Evolutionary conservation across 2,113 vertebrate species (phyloP), one percentile per base, ranked within the genome.

Genomic region (Caracal caracal): DNA sequence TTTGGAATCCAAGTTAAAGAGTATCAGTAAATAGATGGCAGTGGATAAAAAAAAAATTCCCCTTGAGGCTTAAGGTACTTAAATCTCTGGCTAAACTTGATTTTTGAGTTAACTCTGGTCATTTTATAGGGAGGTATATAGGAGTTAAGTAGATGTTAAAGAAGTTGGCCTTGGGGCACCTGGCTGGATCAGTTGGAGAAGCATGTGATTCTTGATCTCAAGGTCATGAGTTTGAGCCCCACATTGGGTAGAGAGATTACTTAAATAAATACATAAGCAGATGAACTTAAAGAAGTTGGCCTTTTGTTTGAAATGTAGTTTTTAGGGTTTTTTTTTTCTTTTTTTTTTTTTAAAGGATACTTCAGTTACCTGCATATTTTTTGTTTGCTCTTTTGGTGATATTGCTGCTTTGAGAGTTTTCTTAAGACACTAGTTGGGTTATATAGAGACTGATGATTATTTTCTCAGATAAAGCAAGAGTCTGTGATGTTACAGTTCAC

Each of bases 1-100:
- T 94, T 96, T 89, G 43, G 35, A 82, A 86, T 89, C 30, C 12
- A 85, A 13, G 43, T 97, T 91, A 95, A 76, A 92, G 20, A 35
- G 6, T 93, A 88, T 63, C 26, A 73, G 35, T 96, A 73, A 90
- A 70, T 86, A 92, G n/a, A 65, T 61, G 80, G 9, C 33, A 88
- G 33, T 71, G 24, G 30, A 49, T 84, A 22, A 40, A 88, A 93
- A 88, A 95, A 87, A 90, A 59, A 40, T 95, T 68, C 24, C 10
- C 70, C 17, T 76, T 76, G 71, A 56, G 56, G 63, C n/a, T 95
- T 88, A 61, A 87, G 79, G 26, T 76, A 40, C 35, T 90, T 90
- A 96, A 88, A 88, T 75, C 20, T 63, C 66, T 82, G 47, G 49
- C 10, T 10, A 71, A 70, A 26, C 22, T 87, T 49, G 61, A 47